Conservation (phyloP, 2,888 invertebrate species). For the Dysmachus trigonus region DNA sequence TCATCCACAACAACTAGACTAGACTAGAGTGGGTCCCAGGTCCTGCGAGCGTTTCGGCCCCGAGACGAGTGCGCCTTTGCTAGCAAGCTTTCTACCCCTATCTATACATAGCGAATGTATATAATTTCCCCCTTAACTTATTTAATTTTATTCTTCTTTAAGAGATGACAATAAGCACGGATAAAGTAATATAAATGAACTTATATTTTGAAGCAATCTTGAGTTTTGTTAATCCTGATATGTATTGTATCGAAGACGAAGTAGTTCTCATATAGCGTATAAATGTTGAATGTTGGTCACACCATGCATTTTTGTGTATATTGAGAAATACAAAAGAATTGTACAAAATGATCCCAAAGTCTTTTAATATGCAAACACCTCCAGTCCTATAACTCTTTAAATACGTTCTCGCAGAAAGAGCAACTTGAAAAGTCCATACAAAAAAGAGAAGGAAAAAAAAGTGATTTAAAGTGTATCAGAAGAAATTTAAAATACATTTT, state of each 20-base stretch:
- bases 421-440: no score
- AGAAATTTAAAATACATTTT: no score
- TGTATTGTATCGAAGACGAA: neutral
- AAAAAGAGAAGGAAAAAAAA: no score
- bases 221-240: conserved; percentile 32
- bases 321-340: conserved; percentile 1
- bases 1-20: conserved; percentile 55
- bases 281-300: conserved; percentile 7
- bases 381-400: no score
- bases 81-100: conserved; percentile 6
- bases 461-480: no score
- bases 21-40: neutral
- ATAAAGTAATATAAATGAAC: conserved; percentile 31
- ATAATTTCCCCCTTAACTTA: conserved; percentile 29
- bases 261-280: conserved; percentile 1
- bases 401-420: no score
- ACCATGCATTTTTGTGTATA: conserved; percentile 2
- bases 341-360: neutral
- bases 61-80: neutral
- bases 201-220: conserved; percentile 36
- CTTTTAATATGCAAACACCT: neutral
- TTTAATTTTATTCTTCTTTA: conserved; percentile 37
- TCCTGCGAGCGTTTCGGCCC: conserved; percentile 22
- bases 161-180: conserved; percentile 38
- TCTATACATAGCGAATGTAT: conserved; percentile 22